These are phyloP conservation scores for Lithodes maja DNA, from an alignment of 2,888 invertebrate species.

Conservation along the genomic window DNA sequence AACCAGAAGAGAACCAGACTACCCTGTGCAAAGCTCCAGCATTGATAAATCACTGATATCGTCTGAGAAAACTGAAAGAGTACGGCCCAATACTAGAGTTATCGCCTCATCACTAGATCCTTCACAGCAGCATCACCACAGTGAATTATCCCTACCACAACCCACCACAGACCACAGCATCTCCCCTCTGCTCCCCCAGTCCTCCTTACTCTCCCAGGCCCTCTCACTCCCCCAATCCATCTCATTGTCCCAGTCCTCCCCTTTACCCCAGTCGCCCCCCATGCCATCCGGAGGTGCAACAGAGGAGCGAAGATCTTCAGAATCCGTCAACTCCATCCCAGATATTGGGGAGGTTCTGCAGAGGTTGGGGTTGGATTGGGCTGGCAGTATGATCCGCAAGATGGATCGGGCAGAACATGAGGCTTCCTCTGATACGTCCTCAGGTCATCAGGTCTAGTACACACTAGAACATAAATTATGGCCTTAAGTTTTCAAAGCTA, in stretches of 20 bases:
- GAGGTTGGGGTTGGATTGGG: constrained; percentile 51
- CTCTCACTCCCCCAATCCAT: background rate
- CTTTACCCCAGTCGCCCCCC: background rate
- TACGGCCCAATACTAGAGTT: background rate
- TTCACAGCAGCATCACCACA: constrained; percentile 3
- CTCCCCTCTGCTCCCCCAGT: background rate
- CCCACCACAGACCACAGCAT: background rate
- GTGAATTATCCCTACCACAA: background rate
- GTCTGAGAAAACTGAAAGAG: background rate
- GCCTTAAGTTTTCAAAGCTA: no score
- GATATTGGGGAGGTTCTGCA: constrained; percentile 46
- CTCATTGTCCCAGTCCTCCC: background rate
- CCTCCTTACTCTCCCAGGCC: background rate
- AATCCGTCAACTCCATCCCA: constrained; percentile 46
- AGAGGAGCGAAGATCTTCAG: constrained; percentile 4
- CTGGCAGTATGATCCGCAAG: constrained; percentile 44
- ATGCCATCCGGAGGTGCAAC: background rate
- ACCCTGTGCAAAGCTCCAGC: background rate
- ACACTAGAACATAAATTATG: no score
- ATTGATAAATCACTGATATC: background rate
- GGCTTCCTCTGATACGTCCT: constrained; percentile 36
- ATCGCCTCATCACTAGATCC: background rate
- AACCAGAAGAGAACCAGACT: background rate
- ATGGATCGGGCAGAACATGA: constrained; percentile 39
- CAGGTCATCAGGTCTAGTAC: background rate